Evolutionary conservation across 1,140 invertebrate genomes (phyloP).

Genomic region (Eulimnadia texana): DNA sequence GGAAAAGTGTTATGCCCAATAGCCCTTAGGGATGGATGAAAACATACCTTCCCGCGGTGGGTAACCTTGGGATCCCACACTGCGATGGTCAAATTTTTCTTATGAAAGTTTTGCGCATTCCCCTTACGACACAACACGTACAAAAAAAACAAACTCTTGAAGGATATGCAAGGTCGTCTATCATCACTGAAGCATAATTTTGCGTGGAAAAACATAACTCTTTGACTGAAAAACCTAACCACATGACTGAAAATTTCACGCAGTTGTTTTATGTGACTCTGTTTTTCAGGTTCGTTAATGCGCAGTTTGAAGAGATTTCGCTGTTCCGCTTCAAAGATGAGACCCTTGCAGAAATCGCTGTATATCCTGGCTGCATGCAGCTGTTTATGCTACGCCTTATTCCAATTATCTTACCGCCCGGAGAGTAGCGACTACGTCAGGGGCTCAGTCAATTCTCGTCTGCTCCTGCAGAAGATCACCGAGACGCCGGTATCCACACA

Average conservation of each 20-base stretch:
- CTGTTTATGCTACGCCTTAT: slow-evolving; percentile 27
- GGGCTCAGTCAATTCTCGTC: slow-evolving; percentile 22
- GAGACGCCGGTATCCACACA: slow-evolving; percentile 26
- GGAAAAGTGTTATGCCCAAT: no score
- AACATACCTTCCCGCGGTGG: no score
- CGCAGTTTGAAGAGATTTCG: not conserved
- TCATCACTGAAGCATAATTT: no score
- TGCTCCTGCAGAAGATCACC: slow-evolving; percentile 26
- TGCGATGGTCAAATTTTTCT: no score
- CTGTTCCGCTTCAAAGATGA: slow-evolving; percentile 1
- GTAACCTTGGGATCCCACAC: no score
- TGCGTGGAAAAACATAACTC: no score
- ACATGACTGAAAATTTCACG: not conserved
- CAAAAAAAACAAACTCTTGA: no score
- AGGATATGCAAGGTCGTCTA: no score
- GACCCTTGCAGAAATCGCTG: slow-evolving; percentile 10
- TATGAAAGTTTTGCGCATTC: no score
- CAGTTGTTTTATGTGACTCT: not conserved
- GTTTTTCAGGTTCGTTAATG: not conserved
- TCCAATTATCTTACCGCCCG: slow-evolving; percentile 21
- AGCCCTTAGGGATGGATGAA: no score
- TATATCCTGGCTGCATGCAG: slow-evolving; percentile 26
- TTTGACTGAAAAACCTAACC: no score
- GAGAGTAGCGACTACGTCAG: slow-evolving; percentile 18
- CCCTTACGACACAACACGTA: no score